Evolutionary conservation across 1,140 invertebrate species (phyloP).

Genomic region (Drosophila rhopaloa): DNA sequence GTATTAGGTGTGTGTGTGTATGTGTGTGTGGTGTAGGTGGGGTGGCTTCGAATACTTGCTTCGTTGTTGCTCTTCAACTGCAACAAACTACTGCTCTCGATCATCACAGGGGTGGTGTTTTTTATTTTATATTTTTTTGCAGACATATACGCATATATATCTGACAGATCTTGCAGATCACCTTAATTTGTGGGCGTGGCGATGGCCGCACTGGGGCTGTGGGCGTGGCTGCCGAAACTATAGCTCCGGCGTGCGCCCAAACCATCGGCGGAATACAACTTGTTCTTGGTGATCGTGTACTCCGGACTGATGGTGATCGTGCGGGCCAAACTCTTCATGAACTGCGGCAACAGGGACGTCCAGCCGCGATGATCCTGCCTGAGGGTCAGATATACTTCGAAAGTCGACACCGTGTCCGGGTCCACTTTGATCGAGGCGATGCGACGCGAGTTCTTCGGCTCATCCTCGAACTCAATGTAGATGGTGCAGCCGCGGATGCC

Average conservation of each 20-base stretch:
- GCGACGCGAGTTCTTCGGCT: conserved; percentile 85
- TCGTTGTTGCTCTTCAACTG: conserved; percentile 73
- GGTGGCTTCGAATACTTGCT: conserved; percentile 83
- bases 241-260: conserved; percentile 67
- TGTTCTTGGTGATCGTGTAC: conserved; percentile 93
- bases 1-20: conserved; percentile 30
- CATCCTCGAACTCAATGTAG: conserved; percentile 90
- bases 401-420: conserved; percentile 92
- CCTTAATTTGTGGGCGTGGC: conserved; percentile 74
- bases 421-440: conserved; percentile 91
- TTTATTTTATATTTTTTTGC: conserved; percentile 1
- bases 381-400: conserved; percentile 93
- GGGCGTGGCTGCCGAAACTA: conserved; percentile 63
- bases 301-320: conserved; percentile 93
- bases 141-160: conserved; percentile 9
- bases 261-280: conserved; percentile 87
- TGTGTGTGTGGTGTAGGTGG: conserved; percentile 67
- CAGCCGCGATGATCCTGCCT: conserved; percentile 92
- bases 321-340: conserved; percentile 91
- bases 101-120: conserved; percentile 57
- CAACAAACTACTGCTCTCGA: conserved; percentile 78
- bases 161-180: conserved; percentile 5
- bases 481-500: conserved; percentile 91
- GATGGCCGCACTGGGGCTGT: conserved; percentile 55
- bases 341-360: conserved; percentile 93